phyloP scores from a whole-genome alignment of 30 jellyfish, hydroid and myxozoan species.

The Clytia hemisphaerica region DNA sequence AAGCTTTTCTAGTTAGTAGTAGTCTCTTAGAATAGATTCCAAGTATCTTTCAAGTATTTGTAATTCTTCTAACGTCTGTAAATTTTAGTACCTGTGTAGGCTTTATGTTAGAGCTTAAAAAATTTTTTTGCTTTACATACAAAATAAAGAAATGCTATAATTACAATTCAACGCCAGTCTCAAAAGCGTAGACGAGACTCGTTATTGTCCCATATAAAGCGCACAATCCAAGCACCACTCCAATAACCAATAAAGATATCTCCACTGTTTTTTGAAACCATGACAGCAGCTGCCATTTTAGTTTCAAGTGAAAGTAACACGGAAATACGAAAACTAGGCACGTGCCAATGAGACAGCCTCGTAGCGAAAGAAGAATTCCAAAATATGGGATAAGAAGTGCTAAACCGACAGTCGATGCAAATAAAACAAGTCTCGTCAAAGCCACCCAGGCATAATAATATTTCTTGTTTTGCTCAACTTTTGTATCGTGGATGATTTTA shows the following conservation, averaged over 20 bases:
- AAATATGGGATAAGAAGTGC: constrained; percentile 49
- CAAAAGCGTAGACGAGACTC: too few species aligned
- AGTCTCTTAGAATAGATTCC: too few species aligned
- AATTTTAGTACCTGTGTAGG: too few species aligned
- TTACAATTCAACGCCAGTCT: too few species aligned
- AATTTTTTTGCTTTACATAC: too few species aligned
- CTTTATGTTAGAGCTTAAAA: too few species aligned
- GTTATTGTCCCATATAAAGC: too few species aligned
- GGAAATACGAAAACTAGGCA: constrained; percentile 39
- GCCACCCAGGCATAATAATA: constrained; percentile 47
- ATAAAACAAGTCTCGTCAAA: constrained; percentile 36
- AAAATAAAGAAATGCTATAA: too few species aligned
- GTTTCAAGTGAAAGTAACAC: constrained; percentile 43
- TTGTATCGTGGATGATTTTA: neutral
- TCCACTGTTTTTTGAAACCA: neutral
- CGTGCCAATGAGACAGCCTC: constrained; percentile 60
- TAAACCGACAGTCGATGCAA: constrained; percentile 32
- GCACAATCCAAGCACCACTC: constrained; percentile 44
- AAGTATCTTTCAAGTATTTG: too few species aligned
- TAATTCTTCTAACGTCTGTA: too few species aligned
- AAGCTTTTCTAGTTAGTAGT: too few species aligned
- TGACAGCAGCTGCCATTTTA: constrained; percentile 38
- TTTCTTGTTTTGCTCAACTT: constrained; percentile 35
- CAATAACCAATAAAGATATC: constrained; percentile 21
- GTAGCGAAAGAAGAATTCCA: constrained; percentile 52